Evolutionary conservation across 2,797 vertebrate genomes (phyloP).

Genomic region (Intellagama lesueurii): DNA sequence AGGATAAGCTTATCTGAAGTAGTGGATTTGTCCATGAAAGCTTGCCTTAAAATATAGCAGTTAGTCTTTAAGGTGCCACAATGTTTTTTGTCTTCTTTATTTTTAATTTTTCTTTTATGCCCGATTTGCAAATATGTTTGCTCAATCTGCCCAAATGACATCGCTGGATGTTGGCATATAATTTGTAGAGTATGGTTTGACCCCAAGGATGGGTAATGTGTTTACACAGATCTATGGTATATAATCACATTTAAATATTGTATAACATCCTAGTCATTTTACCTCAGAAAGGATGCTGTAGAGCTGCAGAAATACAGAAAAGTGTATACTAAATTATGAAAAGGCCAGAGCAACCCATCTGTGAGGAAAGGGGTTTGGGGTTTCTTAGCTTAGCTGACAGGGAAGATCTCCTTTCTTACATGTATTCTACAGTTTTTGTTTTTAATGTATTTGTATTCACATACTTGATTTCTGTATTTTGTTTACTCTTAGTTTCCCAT

Average conservation of each 20-base stretch:
- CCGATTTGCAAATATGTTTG: no score
- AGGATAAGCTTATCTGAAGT: no score
- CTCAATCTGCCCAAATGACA: no score
- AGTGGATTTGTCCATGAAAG: no score
- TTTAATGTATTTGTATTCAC: neutral
- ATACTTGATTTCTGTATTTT: neutral
- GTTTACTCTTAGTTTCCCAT: neutral
- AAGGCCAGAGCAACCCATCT: neutral
- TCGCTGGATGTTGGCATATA: no score
- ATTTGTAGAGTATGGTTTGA: no score
- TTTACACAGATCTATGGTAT: no score
- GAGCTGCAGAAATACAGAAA: neutral
- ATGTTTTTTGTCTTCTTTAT: no score
- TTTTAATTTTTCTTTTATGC: no score
- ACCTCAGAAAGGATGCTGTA: neutral
- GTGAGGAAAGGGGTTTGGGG: neutral
- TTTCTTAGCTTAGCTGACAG: neutral
- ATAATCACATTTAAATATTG: neutral
- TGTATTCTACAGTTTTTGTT: neutral
- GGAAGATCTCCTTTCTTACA: neutral
- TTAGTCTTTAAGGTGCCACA: no score
- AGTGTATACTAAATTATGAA: neutral
- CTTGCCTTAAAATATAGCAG: no score
- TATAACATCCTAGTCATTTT: neutral
- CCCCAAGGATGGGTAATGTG: no score